These are phyloP conservation scores for Terrapene triunguis DNA, from an alignment of 2,113 vertebrate species.

Conservation along the genomic window DNA sequence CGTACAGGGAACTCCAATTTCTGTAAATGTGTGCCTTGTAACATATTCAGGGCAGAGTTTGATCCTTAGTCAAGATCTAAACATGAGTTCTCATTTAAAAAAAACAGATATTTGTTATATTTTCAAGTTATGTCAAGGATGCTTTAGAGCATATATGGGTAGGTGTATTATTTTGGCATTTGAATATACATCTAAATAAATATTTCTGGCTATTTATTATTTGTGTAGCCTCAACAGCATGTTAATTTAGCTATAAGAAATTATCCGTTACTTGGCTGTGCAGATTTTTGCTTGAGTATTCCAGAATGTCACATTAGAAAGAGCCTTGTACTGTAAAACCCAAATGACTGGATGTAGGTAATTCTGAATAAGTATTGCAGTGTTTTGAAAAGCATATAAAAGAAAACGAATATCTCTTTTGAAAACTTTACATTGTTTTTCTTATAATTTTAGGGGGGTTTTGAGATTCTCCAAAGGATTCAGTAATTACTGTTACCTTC, in stretches of 20 bases:
- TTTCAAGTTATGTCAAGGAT: neutral
- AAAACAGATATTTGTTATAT: neutral
- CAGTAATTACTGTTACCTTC: neutral
- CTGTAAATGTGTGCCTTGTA: neutral
- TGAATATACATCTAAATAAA: neutral
- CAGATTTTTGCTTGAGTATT: conserved; percentile 26
- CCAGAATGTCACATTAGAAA: conserved; percentile 35
- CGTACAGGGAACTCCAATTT: neutral
- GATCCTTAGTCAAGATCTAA: neutral
- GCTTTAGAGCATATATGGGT: neutral
- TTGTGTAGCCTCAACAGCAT: neutral
- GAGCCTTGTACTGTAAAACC: neutral
- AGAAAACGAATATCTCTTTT: conserved; percentile 30
- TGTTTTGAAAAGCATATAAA: neutral
- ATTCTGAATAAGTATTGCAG: neutral
- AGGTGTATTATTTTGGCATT: neutral
- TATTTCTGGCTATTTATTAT: neutral
- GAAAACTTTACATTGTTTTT: neutral
- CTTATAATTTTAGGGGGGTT: conserved; percentile 23
- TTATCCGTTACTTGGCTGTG: neutral
- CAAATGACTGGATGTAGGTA: neutral
- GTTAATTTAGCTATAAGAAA: neutral
- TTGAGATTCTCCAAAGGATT: conserved; percentile 26
- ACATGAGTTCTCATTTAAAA: neutral
- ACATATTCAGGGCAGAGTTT: neutral